Base-by-base conservation (phyloP, 2,113 vertebrate species). In the Speoplatyrhinus poulsoni region DNA sequence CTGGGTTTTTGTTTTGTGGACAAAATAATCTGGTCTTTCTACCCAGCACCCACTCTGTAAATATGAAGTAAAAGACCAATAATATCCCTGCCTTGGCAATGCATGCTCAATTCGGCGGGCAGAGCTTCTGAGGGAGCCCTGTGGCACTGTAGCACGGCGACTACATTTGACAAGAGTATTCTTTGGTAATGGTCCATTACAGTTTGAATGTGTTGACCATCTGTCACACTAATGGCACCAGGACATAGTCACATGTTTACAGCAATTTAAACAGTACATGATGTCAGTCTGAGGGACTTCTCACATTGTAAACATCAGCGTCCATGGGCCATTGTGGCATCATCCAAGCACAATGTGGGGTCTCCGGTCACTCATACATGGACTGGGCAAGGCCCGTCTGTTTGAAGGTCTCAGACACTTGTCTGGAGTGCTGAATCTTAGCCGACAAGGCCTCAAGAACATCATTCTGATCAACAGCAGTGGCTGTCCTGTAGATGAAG, bases 371-470 rank as follows among this genome's bases (percentile, higher is more conserved):
- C 58, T 93, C 75, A 77, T 92, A 92, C 90, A 92, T 75, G 26
- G 88, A 66, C 19, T 87, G 69, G 53, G 87, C 67, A 65, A 94
- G 80, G 54, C 90, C 92, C 10, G 92, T 89, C 60, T 88, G 76
- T 62, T 91, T 93, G 84, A 94, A 95, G 74, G 88, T 86, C 73
- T 93, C 91, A 1, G 87, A 84, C 82, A 93, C 80, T 70, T 91
- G 85, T 72, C 91, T 90, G 68, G 92, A 92, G 82, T 93, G 88
- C 72, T 81, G 82, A 75, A 92, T 94, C 86, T 95, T 93, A 46
- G 82, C 83, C 2, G 92, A 89, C 62, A 94, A 78, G 0, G 89
- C 91, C 73, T 95, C 91, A 19, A 93, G 87, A 41, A 94, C 66
- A n/a, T 92, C 90, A 1, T 83, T 94, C 84, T 91, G 91, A 87